Base-by-base conservation (phyloP, 2,888 invertebrate genomes). In the Eupithecia subfuscata region DNA sequence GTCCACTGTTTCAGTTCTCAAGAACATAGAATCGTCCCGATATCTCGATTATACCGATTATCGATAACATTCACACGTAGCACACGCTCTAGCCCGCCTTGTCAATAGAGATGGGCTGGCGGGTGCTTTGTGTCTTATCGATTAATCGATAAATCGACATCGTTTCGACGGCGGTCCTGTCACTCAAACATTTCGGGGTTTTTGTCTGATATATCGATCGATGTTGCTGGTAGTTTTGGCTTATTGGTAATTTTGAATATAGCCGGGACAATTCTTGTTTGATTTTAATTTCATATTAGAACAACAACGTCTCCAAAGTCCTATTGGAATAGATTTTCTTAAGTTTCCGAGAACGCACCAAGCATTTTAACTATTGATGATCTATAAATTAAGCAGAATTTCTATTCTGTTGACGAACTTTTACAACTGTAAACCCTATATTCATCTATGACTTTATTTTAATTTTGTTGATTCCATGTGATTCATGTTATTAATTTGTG, bases 21-120 rank as follows among this genome's bases (percentile, higher is more conserved):
- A 77, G 74, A 77, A 63, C 65, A 68, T 68, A 88, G 92, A 87
- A 92, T 87, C 87, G 92, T 92, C 88, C 86, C 68, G 68, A 34
- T 68, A 92, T 93, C 93, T 91, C 91, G 93, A 93, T 92, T 87
- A 88, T 92, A 90, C 93, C 91, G 93, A 93, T 92, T 87, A 88
- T 92, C 91, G 94, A 95, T 94, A 94, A 89, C 91, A 94, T 94
- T 94, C 94, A 94, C 94, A 94, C 94, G 89, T 93, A 91, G 93
- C 93, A 93, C 94, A 94, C 94, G 94, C 92, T 91, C 91, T 85
- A 75, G 85, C 86, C 87, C 87, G 80, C 77, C 89, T 86, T 92
- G 92, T 92, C 92, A 91, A 90, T 92, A 92, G 91, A 89, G 91
- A 89, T 91, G 90, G 89, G 89, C 85, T 85, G 91, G 91, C 92